Conservation (phyloP, 2,797 vertebrate species). For the Etheostoma perlongum region DNA sequence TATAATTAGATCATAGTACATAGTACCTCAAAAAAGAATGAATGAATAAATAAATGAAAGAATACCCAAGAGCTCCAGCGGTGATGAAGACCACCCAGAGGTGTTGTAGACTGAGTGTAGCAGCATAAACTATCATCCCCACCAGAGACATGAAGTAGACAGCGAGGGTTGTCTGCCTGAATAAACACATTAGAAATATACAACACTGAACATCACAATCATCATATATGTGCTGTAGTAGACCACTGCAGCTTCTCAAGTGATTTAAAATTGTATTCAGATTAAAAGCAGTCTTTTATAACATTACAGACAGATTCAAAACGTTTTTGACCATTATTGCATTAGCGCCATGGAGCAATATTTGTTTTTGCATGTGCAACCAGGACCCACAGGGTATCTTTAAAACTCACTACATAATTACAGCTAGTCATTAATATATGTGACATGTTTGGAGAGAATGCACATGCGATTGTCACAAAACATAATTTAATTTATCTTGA, state of each 20-base stretch:
- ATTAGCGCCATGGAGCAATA: neutral
- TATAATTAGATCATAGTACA: too few species aligned
- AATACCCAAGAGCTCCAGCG: conserved; percentile 84
- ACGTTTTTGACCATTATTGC: neutral
- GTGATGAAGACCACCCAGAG: conserved; percentile 98
- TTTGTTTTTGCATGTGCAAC: neutral
- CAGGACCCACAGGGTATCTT: neutral
- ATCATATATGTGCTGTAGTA: accelerated
- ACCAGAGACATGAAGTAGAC: conserved; percentile 93
- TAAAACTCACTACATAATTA: neutral
- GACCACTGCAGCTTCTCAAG: neutral
- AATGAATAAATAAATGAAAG: neutral
- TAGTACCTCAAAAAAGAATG: neutral
- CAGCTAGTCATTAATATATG: neutral
- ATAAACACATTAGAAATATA: conserved; percentile 6
- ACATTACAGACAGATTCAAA: neutral
- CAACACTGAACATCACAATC: neutral
- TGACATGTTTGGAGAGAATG: neutral
- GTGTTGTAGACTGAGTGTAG: conserved; percentile 87
- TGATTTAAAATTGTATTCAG: neutral
- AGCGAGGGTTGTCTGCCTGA: conserved; percentile 87
- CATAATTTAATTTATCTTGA: neutral
- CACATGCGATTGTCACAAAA: neutral
- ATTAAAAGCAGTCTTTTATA: too few species aligned
- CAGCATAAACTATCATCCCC: conserved; percentile 92